Evolutionary conservation across 2,113 vertebrate species (phyloP).

Genomic region (Toxostoma redivivum): DNA sequence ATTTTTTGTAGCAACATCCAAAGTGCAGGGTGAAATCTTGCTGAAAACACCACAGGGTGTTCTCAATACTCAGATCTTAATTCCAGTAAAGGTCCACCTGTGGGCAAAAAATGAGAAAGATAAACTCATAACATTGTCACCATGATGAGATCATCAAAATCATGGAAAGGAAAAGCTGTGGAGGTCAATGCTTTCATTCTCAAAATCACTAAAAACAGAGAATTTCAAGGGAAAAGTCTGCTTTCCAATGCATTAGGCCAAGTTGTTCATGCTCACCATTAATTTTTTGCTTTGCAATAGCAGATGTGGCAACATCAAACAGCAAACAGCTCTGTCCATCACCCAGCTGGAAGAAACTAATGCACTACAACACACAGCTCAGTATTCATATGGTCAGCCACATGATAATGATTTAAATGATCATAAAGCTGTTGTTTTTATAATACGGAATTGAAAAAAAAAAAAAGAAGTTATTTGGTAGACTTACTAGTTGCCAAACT

Average conservation of each 20-base stretch:
- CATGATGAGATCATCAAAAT: not conserved
- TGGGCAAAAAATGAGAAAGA: not conserved
- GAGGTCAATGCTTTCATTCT: not conserved
- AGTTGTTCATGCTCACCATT: not conserved
- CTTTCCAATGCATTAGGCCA: not conserved
- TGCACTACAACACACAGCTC: not conserved
- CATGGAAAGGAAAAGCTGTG: not conserved
- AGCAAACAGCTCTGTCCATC: not conserved
- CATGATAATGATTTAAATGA: not conserved
- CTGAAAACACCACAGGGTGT: not conserved
- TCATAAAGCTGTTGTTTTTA: not conserved
- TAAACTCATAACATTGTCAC: not conserved
- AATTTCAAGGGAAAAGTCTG: not conserved
- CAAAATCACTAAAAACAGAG: not conserved
- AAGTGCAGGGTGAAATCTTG: not conserved
- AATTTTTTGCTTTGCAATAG: not conserved
- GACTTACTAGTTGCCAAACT: not conserved
- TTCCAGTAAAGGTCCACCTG: not conserved
- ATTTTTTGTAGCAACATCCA: not conserved
- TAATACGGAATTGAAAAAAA: not conserved
- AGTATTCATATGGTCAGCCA: not conserved
- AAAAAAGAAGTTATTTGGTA: not conserved
- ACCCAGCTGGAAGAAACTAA: not conserved
- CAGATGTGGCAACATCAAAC: not conserved
- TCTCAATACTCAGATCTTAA: not conserved